phyloP scores from a whole-genome alignment of 2,113 vertebrate genomes.

The Syrmaticus mikado region DNA sequence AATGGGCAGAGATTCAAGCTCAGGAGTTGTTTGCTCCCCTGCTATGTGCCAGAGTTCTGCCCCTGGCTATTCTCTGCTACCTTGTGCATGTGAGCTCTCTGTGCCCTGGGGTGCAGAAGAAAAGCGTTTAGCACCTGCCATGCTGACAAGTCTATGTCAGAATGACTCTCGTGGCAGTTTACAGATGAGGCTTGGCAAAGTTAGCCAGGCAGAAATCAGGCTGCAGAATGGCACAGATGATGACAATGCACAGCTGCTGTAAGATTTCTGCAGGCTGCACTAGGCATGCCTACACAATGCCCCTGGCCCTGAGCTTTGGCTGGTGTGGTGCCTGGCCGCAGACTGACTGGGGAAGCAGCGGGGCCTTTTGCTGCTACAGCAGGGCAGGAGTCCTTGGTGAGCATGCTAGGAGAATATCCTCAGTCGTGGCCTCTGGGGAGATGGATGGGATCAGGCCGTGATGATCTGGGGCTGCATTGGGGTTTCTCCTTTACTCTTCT shows the following conservation, averaged over 20 bases:
- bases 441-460: neutral
- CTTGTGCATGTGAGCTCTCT: neutral
- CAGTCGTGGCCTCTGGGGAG: neutral
- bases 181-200: neutral
- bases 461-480: neutral
- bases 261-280: neutral
- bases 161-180: neutral
- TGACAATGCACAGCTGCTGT: neutral
- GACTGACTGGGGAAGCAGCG: neutral
- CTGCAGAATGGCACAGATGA: neutral
- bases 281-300: neutral
- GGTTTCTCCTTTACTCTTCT: neutral
- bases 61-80: neutral
- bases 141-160: neutral
- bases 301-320: neutral
- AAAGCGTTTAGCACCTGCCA: neutral
- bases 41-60: neutral
- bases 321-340: neutral
- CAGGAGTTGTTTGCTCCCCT: neutral
- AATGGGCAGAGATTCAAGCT: neutral
- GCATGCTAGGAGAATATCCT: rapidly evolving
- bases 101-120: neutral
- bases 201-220: neutral
- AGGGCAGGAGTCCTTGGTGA: neutral
- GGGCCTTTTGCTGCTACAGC: neutral